Base-by-base conservation (phyloP, 2,113 vertebrate species). In the Tretioscincus oriximinensis region DNA sequence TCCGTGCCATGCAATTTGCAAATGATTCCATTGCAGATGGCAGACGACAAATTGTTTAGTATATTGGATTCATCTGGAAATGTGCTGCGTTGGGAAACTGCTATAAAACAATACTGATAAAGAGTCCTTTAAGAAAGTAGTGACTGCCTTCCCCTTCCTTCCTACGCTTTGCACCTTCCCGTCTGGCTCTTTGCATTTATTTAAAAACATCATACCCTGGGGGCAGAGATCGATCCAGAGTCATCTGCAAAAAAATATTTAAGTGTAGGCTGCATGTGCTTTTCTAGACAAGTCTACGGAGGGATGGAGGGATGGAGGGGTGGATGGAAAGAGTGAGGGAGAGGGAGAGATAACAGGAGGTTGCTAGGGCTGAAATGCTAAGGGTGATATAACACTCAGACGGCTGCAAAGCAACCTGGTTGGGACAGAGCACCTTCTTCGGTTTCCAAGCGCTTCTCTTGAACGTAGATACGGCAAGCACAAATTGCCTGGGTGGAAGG, bases 401-500 rank as follows among this genome's bases (percentile, higher is more conserved):
- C 86, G 0, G 66, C 81, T 85, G 81, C 81, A 85, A 45, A 80
- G 63, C 22, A 29, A 20, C 45, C 81, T 83, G 77, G 21, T 35
- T 11, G 22, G 24, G 64, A n/a, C 7, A 5, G 29, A 28, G 24
- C 2, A 4, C 66, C 69, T 41, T 35, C 69, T 41, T 35, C 11
- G 66, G 31, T 60, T 26, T 69, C 29, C 77, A 10, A n/a, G 9
- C 49, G 41, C 31, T 18, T 60, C 81, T 76, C 74, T 31, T 74
- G 28, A 45, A 87, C 76, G 73, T 73, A 78, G 85, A 81, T 78
- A 54, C 29, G 80, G 65, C 60, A 81, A 73, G 85, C 26, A 58
- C 71, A 76, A 85, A 92, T 87, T 86, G 76, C 1, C 0, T 75
- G 87, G 68, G 85, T 85, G 63, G 80, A 82, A 87, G 83, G 67